phyloP scores from a whole-genome alignment of 1,140 invertebrate genomes.

The Drosophila nikananu region DNA sequence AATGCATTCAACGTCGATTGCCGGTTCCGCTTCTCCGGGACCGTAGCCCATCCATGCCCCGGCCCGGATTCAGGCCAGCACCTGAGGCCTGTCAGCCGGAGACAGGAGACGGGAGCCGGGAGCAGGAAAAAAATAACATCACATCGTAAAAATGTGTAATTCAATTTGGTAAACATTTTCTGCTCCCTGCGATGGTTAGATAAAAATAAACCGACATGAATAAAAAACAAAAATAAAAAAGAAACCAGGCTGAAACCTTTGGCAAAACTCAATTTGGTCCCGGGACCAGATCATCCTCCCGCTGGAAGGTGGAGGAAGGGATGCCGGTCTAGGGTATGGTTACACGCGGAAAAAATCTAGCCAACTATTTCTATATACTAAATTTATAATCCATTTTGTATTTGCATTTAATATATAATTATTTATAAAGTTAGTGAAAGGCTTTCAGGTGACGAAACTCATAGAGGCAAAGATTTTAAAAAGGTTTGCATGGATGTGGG shows the following conservation, averaged over 20 bases:
- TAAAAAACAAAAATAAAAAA: conserved; percentile 5
- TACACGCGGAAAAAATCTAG: not conserved
- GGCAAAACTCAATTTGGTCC: conserved; percentile 54
- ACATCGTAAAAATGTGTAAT: conserved; percentile 52
- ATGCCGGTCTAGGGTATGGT: not conserved
- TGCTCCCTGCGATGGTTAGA: conserved; percentile 26
- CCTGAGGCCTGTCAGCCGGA: conserved; percentile 18
- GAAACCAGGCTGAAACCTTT: conserved; percentile 32
- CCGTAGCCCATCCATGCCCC: not conserved
- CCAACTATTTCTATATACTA: not conserved
- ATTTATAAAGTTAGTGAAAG: too few relatives aligned
- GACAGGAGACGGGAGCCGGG: not conserved
- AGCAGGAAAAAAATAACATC: conserved; percentile 21
- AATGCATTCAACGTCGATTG: conserved; percentile 32
- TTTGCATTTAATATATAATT: too few relatives aligned
- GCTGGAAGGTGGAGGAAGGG: not conserved
- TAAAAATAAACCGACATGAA: conserved; percentile 26
- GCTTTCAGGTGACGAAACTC: too few relatives aligned
- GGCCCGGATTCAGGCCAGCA: conserved; percentile 18
- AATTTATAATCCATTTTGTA: too few relatives aligned
- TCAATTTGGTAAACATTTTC: conserved; percentile 56
- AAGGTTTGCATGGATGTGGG: too few relatives aligned
- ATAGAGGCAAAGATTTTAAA: too few relatives aligned
- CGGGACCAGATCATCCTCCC: conserved; percentile 20
- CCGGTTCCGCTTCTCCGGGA: conserved; percentile 6